Conservation (phyloP, 2,888 invertebrate species). For the Uropetala carovei region DNA sequence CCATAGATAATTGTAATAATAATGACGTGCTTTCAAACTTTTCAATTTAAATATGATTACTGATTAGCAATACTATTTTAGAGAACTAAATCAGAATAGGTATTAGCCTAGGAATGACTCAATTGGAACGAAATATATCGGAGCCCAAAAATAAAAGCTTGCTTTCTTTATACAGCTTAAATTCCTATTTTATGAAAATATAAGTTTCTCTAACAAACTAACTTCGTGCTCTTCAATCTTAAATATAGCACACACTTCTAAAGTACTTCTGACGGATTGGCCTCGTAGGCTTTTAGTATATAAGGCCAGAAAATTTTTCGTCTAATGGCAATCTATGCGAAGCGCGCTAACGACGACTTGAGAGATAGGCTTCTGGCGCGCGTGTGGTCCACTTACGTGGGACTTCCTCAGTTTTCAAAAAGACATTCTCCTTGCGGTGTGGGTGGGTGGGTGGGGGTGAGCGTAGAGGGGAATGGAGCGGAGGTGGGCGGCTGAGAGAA, state of each 20-base stretch:
- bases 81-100: too few relatives aligned
- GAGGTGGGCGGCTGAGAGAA: neutral
- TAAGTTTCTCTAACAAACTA: neutral
- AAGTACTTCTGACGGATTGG: neutral
- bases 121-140: too few relatives aligned
- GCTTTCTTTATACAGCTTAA: neutral
- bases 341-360: conserved; percentile 17
- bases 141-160: too few relatives aligned
- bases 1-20: too few relatives aligned
- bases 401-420: conserved; percentile 2
- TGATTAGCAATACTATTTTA: too few relatives aligned
- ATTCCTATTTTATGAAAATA: neutral
- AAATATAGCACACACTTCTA: neutral
- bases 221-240: neutral
- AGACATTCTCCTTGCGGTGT: conserved; percentile 22
- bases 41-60: too few relatives aligned
- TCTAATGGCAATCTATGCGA: neutral
- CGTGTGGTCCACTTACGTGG: neutral
- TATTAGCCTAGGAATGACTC: too few relatives aligned
- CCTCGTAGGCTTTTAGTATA: conserved; percentile 6
- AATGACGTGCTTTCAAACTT: too few relatives aligned
- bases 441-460: neutral
- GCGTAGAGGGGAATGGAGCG: neutral
- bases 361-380: conserved; percentile 2
- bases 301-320: conserved; percentile 21